Evolutionary conservation across 2,113 vertebrate genomes (phyloP), one percentile per base, ranked within the genome.

Genomic region (Leucosticte australis): DNA sequence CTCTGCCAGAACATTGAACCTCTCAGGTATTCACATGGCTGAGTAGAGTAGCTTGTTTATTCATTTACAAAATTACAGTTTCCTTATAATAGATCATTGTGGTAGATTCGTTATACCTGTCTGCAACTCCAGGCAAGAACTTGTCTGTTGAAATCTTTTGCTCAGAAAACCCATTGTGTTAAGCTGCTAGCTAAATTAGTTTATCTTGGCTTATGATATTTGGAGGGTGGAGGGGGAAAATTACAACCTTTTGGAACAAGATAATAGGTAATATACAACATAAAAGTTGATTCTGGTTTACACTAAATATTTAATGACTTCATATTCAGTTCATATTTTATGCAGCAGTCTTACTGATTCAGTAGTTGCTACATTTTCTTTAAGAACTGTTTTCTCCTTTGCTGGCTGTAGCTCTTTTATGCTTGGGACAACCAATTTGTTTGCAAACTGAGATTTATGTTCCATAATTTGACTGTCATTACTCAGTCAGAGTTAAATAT

Each of bases 131-230:
- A 93, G 76, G 83, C 87, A 90, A 76, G 28, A 75, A 57, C 87
- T 94, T 95, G 82, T 74, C 92, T 88, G 59, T 62, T 76, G 80
- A 82, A 88, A 82, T 87, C 56, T 76, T 76, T 63, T 59, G 12
- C 91, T 94, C 55, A 90, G 88, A 94, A 92, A 89, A 64, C 27
- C 33, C 67, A 77, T 90, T 96, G 79, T 95, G 41, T 86, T 88
- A 70, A 46, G 39, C 78, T 77, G 23, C 35, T 83, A 41, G 74
- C 50, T 86, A 62, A 70, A 78, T 65, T 74, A 62, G 35, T 91
- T 95, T 91, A 79, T 62, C 46, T 85, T 95, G 89, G 84, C 87
- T 80, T 91, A 27, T 20, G 60, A 24, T 79, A 19, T 79, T 83
- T 28, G 26, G 8, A 59, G 21, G 31, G 12, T 65, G 18, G 27